Base-by-base conservation (phyloP, 92 coral and sea anemone genomes). In the Scolanthus callimorphus region DNA sequence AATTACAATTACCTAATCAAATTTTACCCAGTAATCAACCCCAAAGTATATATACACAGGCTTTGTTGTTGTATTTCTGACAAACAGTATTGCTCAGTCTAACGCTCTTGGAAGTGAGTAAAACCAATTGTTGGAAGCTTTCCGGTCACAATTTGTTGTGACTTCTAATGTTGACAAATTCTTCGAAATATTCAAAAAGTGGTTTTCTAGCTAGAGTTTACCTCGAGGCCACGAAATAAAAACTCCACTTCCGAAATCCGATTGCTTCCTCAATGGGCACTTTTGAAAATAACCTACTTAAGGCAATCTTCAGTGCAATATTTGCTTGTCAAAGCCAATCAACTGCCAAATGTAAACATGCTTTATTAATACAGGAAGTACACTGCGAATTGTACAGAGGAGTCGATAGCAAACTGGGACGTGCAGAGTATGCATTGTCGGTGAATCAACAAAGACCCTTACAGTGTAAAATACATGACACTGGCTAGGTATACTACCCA, bases 281-380 rank as follows among this genome's bases (percentile, higher is more conserved):
- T 28, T 67, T 67, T 49, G 39, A 51, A 59, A 67, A 67, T 67
- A 67, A 65, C 75, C 48, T 68, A 56, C 75, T 68, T 54, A 68
- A 68, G 75, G 45, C 54, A 55, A 45, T 55, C 55, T 52, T 44
- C 52, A 68, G 64, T 55, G 58, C 63, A 68, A 68, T 68, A 57
- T 68, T 55, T 68, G 75, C 64, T 68, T 68, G 75, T 68, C 75
- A 68, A 39, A 27, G 25, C 62, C 53, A 68, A 68, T 68, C 55
- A 55, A 43, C 51, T 68, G 75, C 52, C 55, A 19, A 55, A 60
- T 56, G 49, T 57, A 68, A 68, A 68, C 75, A 68, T 50, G 55
- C 20, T 45, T 68, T 38, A 68, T 68, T 39, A 26, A 44, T 57
- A 55, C 75, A 57, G 75, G 75, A 68, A 50, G 57, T 57, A 53